phyloP scores from a whole-genome alignment of 64 coral and sea anemone genomes.

The Astreopora myriophthalma region DNA sequence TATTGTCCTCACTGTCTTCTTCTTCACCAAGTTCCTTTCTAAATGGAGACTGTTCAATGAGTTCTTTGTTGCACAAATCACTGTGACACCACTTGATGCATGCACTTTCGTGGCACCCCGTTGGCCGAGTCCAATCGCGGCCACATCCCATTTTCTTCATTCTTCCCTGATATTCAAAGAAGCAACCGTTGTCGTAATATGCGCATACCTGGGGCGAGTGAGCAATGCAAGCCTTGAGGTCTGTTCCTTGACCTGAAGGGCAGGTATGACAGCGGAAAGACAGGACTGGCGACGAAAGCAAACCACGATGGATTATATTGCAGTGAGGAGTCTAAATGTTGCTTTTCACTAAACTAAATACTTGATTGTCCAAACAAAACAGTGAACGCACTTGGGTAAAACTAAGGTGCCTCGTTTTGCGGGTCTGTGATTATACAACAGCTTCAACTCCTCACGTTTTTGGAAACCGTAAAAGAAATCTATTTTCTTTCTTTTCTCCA shows the following conservation, averaged over 20 bases:
- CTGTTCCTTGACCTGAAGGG: neutral
- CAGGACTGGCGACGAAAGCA: neutral
- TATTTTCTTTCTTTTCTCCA: no score
- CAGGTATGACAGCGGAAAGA: slow-evolving; percentile 7
- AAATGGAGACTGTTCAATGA: slow-evolving; percentile 16
- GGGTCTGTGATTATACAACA: no score
- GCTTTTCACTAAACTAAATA: neutral
- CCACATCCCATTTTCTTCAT: slow-evolving; percentile 44
- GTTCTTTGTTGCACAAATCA: slow-evolving; percentile 23
- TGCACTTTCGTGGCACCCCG: neutral
- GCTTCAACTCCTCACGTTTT: no score
- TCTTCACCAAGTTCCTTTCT: slow-evolving; percentile 20
- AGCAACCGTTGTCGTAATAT: slow-evolving; percentile 19
- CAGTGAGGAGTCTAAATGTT: neutral
- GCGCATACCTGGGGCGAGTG: slow-evolving; percentile 28
- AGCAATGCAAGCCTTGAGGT: slow-evolving; percentile 6
- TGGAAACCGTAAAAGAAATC: no score
- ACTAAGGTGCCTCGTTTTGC: no score
- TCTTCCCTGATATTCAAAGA: slow-evolving; percentile 1
- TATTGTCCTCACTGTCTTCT: neutral
- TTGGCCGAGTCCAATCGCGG: slow-evolving; percentile 9
- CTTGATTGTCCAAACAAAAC: no score
- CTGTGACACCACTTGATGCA: slow-evolving; percentile 29
- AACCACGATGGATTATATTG: no score
- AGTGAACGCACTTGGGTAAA: no score